Conservation (phyloP, 2,113 vertebrate genomes). For the Datnioides undecimradiatus region DNA sequence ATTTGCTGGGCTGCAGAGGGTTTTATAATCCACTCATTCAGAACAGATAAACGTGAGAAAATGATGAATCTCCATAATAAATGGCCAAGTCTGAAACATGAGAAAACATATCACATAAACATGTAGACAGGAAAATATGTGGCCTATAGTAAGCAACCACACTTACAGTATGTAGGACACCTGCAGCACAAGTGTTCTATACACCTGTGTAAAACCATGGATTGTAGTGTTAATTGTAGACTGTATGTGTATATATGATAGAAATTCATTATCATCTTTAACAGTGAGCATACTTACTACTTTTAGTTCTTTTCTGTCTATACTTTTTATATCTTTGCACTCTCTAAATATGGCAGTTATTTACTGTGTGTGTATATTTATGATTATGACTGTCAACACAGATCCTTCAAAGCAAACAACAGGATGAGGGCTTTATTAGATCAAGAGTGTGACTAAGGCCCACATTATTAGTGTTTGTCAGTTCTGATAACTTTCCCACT, state of each 20-base stretch:
- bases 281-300: no score
- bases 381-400: background rate
- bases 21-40: no score
- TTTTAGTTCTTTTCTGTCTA: background rate
- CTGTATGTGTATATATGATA: background rate
- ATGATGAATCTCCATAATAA: no score
- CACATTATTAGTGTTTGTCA: background rate
- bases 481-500: background rate
- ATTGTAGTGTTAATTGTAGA: background rate
- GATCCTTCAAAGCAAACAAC: background rate
- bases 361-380: background rate
- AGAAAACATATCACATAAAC: background rate
- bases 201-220: background rate
- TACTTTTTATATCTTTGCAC: no score
- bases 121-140: background rate
- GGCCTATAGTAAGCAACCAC: no score
- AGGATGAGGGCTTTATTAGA: background rate
- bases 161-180: background rate
- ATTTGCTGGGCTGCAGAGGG: no score
- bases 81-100: background rate
- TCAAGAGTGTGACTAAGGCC: background rate
- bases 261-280: no score
- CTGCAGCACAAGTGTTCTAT: background rate
- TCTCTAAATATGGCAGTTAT: background rate
- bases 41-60: no score